Percentiles rank a stretch among this genome's conserved stretches.
These are phyloP conservation scores for Alfaro cultratus DNA, from an alignment of 2,797 vertebrate species.

Conservation along the genomic window DNA sequence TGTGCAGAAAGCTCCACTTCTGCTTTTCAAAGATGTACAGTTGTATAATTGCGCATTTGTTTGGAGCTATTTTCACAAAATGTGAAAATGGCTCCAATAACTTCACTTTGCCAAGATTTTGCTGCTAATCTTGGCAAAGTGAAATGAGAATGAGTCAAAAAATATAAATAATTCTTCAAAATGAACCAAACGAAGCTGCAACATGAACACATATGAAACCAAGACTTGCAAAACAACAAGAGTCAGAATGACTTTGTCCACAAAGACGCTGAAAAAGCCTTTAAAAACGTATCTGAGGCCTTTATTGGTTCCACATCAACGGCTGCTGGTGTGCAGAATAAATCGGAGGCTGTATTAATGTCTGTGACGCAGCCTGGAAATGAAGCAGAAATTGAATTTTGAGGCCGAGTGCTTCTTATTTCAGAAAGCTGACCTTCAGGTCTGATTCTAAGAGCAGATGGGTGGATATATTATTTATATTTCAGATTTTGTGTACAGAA, in stretches of 20 bases:
- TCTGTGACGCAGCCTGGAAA: conserved; percentile 39
- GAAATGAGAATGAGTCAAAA: not conserved
- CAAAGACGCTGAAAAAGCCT: not conserved
- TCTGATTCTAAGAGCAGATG: conserved; percentile 45
- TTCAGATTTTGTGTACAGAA: conserved; percentile 15
- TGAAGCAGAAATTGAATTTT: conserved; percentile 70
- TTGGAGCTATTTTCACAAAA: no score
- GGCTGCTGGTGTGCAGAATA: conserved; percentile 16
- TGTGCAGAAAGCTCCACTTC: no score
- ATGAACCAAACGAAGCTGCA: not conserved
- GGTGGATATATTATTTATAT: conserved; percentile 54
- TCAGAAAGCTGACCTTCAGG: conserved; percentile 65
- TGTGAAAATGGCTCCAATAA: no score
- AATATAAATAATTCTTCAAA: not conserved
- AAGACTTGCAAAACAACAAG: not conserved
- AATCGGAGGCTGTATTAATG: conserved; percentile 33
- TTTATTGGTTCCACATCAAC: conserved; percentile 27
- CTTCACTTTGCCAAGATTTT: no score
- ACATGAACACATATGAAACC: not conserved
- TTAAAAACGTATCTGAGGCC: not conserved
- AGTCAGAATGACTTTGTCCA: not conserved
- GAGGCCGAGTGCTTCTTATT: conserved; percentile 46
- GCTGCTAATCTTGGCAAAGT: not conserved
- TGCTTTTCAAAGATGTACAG: no score
- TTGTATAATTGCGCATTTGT: no score